These are phyloP conservation scores for Perithous albicinctus DNA, from an alignment of 2,888 invertebrate species.

Conservation along the genomic window DNA sequence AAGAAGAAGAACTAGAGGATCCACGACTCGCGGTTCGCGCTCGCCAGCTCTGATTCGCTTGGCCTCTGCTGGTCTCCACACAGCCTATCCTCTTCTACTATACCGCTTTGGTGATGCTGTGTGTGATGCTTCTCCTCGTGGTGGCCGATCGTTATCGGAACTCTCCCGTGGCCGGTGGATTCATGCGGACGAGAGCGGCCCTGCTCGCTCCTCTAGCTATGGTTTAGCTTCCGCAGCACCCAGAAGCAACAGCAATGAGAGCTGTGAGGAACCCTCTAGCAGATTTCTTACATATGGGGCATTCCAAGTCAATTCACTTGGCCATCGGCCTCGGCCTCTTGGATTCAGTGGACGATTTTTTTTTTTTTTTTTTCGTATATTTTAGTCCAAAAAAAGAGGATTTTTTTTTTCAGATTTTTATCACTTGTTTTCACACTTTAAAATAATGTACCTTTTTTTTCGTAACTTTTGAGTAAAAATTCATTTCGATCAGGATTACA, in stretches of 20 bases:
- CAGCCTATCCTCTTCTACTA: constrained; percentile 41
- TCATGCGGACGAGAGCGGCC: constrained; percentile 60
- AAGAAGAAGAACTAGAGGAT: constrained; percentile 32
- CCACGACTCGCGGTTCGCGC: constrained; percentile 35
- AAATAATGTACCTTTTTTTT: too few species aligned
- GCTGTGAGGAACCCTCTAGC: constrained; percentile 31
- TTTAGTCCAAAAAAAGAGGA: too few species aligned
- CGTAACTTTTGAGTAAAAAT: too few species aligned
- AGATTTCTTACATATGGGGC: too few species aligned
- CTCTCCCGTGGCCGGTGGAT: constrained; percentile 64
- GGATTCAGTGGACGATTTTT: too few species aligned
- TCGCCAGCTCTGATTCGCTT: constrained; percentile 62
- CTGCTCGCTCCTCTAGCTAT: constrained; percentile 45
- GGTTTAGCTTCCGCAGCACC: constrained; percentile 57
- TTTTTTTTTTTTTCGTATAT: too few species aligned
- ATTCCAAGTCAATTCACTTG: too few species aligned
- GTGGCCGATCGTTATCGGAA: constrained; percentile 80
- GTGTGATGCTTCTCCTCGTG: constrained; percentile 66
- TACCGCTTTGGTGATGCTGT: neutral
- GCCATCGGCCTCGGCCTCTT: too few species aligned
- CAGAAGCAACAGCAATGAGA: constrained; percentile 35
- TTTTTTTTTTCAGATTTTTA: too few species aligned
- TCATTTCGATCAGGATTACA: too few species aligned
- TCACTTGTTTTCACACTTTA: too few species aligned
- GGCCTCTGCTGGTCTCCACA: constrained; percentile 42